Percentiles rank a stretch among this genome's conserved stretches.
phyloP scores from a whole-genome alignment of 30 jellyfish, hydroid and myxozoan species.

The Rhopilema esculentum region DNA sequence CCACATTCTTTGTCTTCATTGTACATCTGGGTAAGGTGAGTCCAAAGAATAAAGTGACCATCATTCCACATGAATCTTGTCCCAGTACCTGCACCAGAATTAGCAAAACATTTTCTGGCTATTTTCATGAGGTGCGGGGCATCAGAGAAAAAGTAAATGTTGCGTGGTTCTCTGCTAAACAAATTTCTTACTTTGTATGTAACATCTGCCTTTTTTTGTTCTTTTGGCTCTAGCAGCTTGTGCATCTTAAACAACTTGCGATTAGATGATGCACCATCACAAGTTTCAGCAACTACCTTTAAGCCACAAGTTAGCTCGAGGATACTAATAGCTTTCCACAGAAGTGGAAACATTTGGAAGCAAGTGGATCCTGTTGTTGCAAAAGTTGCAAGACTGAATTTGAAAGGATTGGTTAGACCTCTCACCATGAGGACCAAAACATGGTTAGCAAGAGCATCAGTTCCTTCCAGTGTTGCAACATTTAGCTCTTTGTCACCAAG shows the following conservation, averaged over 20 bases:
- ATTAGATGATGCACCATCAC: conserved; percentile 82
- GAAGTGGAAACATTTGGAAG: conserved; percentile 64
- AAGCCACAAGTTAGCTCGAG: conserved; percentile 23
- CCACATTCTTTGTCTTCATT: conserved; percentile 64
- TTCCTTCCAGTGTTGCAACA: conserved; percentile 69
- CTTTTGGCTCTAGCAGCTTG: background rate
- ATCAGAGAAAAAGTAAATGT: conserved; percentile 51
- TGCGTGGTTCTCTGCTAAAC: background rate
- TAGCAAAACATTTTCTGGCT: conserved; percentile 46
- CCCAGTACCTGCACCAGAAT: conserved; percentile 51
- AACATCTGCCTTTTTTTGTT: conserved; percentile 41
- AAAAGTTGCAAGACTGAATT: conserved; percentile 72
- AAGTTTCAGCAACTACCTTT: conserved; percentile 66
- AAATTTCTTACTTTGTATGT: conserved; percentile 33
- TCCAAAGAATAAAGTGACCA: conserved; percentile 67
- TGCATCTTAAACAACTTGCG: conserved; percentile 43
- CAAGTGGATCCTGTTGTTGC: conserved; percentile 72
- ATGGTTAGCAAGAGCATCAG: conserved; percentile 80
- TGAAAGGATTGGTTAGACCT: conserved; percentile 66
- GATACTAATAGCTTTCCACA: conserved; percentile 74
- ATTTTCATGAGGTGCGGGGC: conserved; percentile 70
- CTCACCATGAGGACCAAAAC: conserved; percentile 62
- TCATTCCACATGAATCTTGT: conserved; percentile 84
- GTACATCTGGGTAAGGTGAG: conserved; percentile 49
- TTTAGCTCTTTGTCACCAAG: conserved; percentile 74